These are phyloP conservation scores for Xiphophorus maculatus DNA, from an alignment of 2,113 vertebrate genomes.

Conservation along the genomic window DNA sequence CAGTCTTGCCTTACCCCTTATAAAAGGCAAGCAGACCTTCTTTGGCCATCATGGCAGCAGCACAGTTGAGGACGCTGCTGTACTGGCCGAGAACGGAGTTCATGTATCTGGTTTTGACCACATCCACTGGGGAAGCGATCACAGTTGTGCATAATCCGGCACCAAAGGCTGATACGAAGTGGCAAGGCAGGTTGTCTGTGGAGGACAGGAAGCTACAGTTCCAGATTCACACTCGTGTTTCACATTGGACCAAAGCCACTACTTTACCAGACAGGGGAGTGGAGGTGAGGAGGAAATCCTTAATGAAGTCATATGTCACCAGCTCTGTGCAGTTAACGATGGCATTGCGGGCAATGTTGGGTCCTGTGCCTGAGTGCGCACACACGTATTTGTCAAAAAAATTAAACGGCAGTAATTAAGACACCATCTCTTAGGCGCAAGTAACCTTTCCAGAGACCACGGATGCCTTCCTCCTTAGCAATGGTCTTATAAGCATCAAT, in stretches of 20 bases:
- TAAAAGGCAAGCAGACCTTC: constrained; percentile 86
- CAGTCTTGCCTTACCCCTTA: constrained; percentile 79
- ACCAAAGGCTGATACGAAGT: constrained; percentile 89
- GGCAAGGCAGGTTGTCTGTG: constrained; percentile 89
- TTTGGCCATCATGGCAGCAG: constrained; percentile 84
- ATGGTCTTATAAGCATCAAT: constrained; percentile 89
- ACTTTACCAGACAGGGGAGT: constrained; percentile 77
- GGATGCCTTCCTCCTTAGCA: constrained; percentile 84
- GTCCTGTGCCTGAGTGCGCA: constrained; percentile 69
- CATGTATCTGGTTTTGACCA: constrained; percentile 93
- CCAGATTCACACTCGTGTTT: neutral
- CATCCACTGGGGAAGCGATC: constrained; percentile 89
- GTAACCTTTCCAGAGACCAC: constrained; percentile 88
- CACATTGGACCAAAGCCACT: neutral
- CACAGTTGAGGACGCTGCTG: constrained; percentile 81
- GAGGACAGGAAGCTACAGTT: neutral
- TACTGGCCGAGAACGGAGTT: constrained; percentile 85
- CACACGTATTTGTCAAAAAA: neutral
- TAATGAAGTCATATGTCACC: constrained; percentile 84
- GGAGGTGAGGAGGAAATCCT: constrained; percentile 75
- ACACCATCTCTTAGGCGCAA: neutral
- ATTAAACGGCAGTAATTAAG: neutral
- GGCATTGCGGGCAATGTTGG: constrained; percentile 82
- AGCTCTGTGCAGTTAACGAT: constrained; percentile 84
- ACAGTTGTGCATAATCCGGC: constrained; percentile 89